phyloP scores from a whole-genome alignment of 2,113 vertebrate species.

The Vanacampus margaritifer region DNA sequence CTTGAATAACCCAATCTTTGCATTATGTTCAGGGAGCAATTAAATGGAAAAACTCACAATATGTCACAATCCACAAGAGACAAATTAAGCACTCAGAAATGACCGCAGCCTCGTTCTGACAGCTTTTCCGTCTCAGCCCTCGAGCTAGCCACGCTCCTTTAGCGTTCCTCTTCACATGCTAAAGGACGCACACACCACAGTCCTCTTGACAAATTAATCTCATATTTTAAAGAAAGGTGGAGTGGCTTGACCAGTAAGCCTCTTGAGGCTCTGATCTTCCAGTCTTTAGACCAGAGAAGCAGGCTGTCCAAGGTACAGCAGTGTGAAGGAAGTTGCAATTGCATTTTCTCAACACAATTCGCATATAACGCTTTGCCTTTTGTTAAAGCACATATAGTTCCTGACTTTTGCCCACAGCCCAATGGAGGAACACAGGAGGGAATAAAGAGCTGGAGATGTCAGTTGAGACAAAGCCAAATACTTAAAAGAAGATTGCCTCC shows the following conservation, averaged over 20 bases:
- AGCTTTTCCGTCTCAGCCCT: constrained; percentile 19
- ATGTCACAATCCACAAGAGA: background rate
- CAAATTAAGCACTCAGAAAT: constrained; percentile 14
- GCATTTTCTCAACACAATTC: constrained; percentile 50
- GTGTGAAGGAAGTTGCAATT: constrained; percentile 36
- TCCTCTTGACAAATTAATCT: constrained; percentile 60
- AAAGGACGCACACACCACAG: constrained; percentile 21
- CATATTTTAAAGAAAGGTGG: constrained; percentile 52
- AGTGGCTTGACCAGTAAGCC: constrained; percentile 51
- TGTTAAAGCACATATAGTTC: constrained; percentile 41
- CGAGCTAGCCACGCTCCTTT: constrained; percentile 24
- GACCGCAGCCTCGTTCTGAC: constrained; percentile 10
- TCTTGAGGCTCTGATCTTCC: constrained; percentile 47
- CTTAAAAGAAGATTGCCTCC: constrained; percentile 54
- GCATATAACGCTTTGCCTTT: constrained; percentile 34
- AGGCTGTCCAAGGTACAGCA: constrained; percentile 11
- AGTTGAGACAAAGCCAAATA: constrained; percentile 48
- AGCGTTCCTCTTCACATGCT: constrained; percentile 22
- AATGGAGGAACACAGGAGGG: constrained; percentile 46
- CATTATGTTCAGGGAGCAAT: constrained; percentile 2
- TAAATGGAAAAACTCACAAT: background rate
- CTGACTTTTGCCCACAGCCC: constrained; percentile 49
- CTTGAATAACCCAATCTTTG: background rate
- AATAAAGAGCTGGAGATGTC: constrained; percentile 45
- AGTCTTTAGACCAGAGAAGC: constrained; percentile 36